Evolutionary conservation across 2,888 invertebrate species (phyloP).

Genomic region (Scrobipalpa atriplicella): DNA sequence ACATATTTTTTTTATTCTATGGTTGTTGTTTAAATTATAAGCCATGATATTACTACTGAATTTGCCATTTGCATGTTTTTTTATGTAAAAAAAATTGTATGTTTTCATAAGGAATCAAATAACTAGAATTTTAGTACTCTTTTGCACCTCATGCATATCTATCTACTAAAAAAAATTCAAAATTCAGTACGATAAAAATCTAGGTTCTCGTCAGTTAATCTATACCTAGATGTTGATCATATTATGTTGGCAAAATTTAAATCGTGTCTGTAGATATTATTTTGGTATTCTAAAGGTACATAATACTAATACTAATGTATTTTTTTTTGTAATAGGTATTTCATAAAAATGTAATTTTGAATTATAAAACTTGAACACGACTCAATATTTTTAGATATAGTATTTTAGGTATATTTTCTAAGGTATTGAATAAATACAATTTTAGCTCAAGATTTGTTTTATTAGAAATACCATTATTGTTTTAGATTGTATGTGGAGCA

Average conservation of each 20-base stretch:
- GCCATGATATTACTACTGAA: neutral
- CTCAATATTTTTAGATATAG: constrained; percentile 4
- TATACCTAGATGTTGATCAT: too few relatives aligned
- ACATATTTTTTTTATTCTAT: constrained; percentile 1
- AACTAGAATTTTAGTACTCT: too few relatives aligned
- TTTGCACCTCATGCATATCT: too few relatives aligned
- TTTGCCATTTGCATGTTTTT: neutral
- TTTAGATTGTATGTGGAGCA: constrained; percentile 18
- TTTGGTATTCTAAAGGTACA: too few relatives aligned
- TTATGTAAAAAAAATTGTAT: too few relatives aligned
- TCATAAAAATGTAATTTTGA: neutral
- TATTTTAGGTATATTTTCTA: constrained; percentile 14
- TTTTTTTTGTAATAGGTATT: neutral
- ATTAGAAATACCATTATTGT: neutral
- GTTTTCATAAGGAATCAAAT: too few relatives aligned
- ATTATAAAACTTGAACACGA: constrained; percentile 8
- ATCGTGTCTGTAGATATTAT: too few relatives aligned
- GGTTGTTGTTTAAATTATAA: neutral
- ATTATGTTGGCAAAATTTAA: too few relatives aligned
- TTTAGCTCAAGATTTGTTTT: constrained; percentile 11
- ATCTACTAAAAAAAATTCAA: too few relatives aligned
- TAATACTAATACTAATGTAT: too few relatives aligned
- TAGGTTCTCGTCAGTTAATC: too few relatives aligned
- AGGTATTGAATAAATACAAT: constrained; percentile 22
- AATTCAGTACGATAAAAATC: too few relatives aligned